A percentile compares a stretch with the other conserved stretches of the same genome.
These are phyloP conservation scores for Onychostoma macrolepis DNA, from an alignment of 2,113 vertebrate species.

Conservation along the genomic window DNA sequence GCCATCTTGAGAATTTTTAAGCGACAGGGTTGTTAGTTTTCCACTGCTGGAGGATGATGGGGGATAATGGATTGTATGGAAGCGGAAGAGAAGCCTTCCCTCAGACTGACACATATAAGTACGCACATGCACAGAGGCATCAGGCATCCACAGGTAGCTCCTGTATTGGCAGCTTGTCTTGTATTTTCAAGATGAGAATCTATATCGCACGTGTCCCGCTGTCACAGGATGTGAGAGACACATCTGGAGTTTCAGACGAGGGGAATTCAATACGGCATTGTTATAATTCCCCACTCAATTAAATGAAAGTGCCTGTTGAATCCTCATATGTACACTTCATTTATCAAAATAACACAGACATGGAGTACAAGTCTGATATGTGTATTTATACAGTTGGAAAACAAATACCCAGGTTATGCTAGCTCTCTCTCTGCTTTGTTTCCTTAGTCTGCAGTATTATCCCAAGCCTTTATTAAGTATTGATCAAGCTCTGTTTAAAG, in stretches of 20 bases:
- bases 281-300: constrained; percentile 29
- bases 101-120: constrained; percentile 13
- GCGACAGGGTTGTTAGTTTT: constrained; percentile 5
- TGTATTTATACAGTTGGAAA: neutral
- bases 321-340: constrained; percentile 29
- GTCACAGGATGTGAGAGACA: constrained; percentile 6
- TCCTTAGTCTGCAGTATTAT: constrained; percentile 12
- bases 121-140: constrained; percentile 20
- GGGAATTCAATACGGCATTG: neutral
- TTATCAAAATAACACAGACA: constrained; percentile 14
- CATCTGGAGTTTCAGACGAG: neutral
- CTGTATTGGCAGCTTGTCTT: constrained; percentile 64
- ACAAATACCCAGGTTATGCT: neutral
- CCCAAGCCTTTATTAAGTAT: constrained; percentile 49
- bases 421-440: constrained; percentile 3
- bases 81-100: neutral
- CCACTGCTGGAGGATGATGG: constrained; percentile 2
- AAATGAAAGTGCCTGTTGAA: neutral
- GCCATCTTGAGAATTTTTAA: constrained; percentile 41
- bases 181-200: constrained; percentile 59
- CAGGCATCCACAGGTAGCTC: constrained; percentile 7
- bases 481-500: constrained; percentile 51
- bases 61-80: constrained; percentile 4
- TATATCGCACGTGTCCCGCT: constrained; percentile 45
- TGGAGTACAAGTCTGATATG: neutral